Base-by-base conservation (phyloP, 1,140 invertebrate genomes). In the Papilio machaon region DNA sequence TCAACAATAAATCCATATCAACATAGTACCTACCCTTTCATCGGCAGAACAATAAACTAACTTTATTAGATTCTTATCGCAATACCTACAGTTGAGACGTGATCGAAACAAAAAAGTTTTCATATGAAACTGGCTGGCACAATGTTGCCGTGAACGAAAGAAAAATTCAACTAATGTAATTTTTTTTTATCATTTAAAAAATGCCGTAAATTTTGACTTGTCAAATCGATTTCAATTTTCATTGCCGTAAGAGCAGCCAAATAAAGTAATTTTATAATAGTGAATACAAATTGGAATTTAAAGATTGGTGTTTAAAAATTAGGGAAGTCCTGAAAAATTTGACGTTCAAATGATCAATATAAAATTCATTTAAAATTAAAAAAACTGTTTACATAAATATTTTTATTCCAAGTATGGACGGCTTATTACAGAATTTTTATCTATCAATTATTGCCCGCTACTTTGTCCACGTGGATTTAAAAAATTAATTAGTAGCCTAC, bases 61-160 rank as follows among this genome's bases (percentile, higher is more conserved):
- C 38, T 79, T 79, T 79, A 79, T 79, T 67, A 67, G 77, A 67
- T 79, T 79, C 58, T 79, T 79, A 79, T 79, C 77, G 58, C 19
- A 78, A 79, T 79, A 79, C 35, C 15, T 79, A 79, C 58, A 2
- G 54, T 60, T 78, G 9, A 23, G 23, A 47, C 38, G 43, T 67
- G 77, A 49, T 67, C 60, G 77, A n/a, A 60, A 52, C 19, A 67
- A 23, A 43, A 79, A 79, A 79, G 58, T 79, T 79, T 46, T 79
- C 13, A 67, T 19, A 35, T 79, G 19, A 67, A 67, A 79, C 35
- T 38, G 30, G 6, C 49, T 60, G 15, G 76, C 13, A 70, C 64
- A 35, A 43, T 64, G 35, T 78, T 49, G 52, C 47, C 9, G 19
- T 60, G 10, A 11, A 15, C 17, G 30, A 47, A 76, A 76, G 17